Evolutionary conservation across 2,888 invertebrate genomes (phyloP).

Genomic region (Melieria crassipennis): DNA sequence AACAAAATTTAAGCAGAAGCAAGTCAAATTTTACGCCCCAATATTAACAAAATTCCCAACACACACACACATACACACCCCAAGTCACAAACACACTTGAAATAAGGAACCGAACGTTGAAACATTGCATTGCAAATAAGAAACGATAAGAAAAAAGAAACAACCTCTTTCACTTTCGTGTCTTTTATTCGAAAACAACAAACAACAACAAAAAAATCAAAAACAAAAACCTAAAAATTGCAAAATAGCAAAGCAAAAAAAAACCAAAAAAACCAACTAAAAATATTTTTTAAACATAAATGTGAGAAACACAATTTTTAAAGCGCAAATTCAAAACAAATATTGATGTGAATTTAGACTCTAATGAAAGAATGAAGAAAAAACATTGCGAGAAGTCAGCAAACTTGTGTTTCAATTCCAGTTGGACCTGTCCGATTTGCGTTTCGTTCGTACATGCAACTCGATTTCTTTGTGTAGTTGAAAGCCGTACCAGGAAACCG

Average conservation of each 20-base stretch:
- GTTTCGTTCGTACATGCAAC: no score
- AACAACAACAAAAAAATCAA: constrained; percentile 42
- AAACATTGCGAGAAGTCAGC: constrained; percentile 35
- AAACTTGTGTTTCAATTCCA: constrained; percentile 17
- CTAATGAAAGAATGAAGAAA: constrained; percentile 23
- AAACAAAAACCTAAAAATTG: constrained; percentile 42
- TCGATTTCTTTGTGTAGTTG: no score
- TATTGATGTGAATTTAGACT: constrained; percentile 23
- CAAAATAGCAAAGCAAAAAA: constrained; percentile 35
- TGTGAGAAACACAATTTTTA: constrained; percentile 11
- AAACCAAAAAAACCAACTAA: constrained; percentile 21
- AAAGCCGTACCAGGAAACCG: background rate
- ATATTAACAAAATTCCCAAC: constrained; percentile 14
- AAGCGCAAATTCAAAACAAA: constrained; percentile 15
- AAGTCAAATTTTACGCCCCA: constrained; percentile 42
- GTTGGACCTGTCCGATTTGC: no score
- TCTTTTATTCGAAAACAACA: constrained; percentile 58
- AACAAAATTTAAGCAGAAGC: constrained; percentile 38
- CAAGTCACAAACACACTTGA: constrained; percentile 21
- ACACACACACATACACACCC: constrained; percentile 1
- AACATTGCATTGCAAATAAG: constrained; percentile 43
- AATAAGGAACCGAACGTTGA: constrained; percentile 21
- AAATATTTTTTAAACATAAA: constrained; percentile 26
- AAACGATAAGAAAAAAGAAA: constrained; percentile 39
- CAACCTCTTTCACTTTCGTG: constrained; percentile 66